phyloP scores from a whole-genome alignment of 2,113 vertebrate species.

The Xiphophorus hellerii region DNA sequence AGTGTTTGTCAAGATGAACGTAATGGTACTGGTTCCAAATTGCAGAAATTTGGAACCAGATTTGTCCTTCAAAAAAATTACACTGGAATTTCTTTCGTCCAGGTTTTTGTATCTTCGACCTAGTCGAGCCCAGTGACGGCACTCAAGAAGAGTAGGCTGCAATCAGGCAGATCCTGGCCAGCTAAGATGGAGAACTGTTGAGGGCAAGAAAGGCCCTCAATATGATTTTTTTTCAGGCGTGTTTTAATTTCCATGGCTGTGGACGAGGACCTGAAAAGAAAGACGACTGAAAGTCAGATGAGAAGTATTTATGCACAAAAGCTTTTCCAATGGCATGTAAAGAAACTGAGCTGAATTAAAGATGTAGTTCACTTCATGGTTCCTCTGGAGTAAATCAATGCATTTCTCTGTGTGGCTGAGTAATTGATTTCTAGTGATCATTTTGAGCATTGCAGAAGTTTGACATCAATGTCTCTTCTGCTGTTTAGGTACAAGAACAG shows the following conservation, averaged over 20 bases:
- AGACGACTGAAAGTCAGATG: constrained; percentile 11
- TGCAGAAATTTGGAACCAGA: constrained; percentile 13
- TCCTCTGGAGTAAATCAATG: background rate
- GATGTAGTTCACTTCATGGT: constrained; percentile 3
- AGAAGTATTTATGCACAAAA: constrained; percentile 1
- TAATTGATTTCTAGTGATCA: constrained; percentile 1
- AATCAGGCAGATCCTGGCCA: constrained; percentile 46
- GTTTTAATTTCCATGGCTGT: constrained; percentile 19
- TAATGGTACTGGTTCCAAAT: background rate
- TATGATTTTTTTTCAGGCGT: background rate
- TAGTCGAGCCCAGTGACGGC: constrained; percentile 32
- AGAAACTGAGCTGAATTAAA: background rate
- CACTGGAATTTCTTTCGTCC: constrained; percentile 25
- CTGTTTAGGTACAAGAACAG: constrained; percentile 75
- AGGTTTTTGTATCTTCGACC: constrained; percentile 29
- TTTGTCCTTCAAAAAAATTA: constrained; percentile 46
- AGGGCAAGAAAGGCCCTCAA: constrained; percentile 22
- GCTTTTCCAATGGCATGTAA: background rate
- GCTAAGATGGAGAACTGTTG: constrained; percentile 2
- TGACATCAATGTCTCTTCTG: constrained; percentile 16
- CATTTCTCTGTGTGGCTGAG: background rate
- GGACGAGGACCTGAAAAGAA: background rate
- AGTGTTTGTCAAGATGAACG: constrained; percentile 6
- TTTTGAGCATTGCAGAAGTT: background rate
- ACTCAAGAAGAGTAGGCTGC: constrained; percentile 39